Base-by-base conservation (phyloP, 2,797 vertebrate species). In the Rousettus madagascariensis region DNA sequence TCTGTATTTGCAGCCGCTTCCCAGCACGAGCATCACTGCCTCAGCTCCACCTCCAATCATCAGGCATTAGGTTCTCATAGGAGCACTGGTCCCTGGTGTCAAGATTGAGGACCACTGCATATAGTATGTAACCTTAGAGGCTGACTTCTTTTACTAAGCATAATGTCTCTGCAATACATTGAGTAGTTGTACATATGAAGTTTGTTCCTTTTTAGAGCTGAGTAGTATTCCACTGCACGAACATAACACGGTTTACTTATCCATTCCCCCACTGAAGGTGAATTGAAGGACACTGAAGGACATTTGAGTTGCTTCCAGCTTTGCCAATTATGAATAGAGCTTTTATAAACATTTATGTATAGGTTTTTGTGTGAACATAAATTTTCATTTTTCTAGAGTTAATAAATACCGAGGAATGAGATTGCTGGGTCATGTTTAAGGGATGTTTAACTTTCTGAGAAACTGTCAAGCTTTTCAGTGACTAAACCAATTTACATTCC, bases 331-430 rank as follows among this genome's bases (percentile, higher is more conserved):
- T 43, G 16, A 82, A 65, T 6, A 87, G 5, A 84, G 74, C 5
- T 49, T 82, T 68, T 74, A 89, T 28, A 36, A 75, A 90, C n/a
- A 87, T 49, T 51, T 43, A 77, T 68, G 43, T 38, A 59, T 5
- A 83, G 17, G 41, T 65, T 66, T 86, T 69, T 68, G 36, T 71
- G 19, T 86, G 53, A 94, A 63, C 20, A 20, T 26, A 83, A 72
- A 13, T 59, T 83, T 90, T 88, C 65, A 84, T 93, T 88, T 95
- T 95, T 79, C 41, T 87, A 66, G 55, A 43, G 11, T 86, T 78
- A 78, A 83, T 36, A 84, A 77, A 83, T 51, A 82, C 17, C 36
- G 46, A 69, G 30, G 38, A 71, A 41, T 55, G 8, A 69, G 36
- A 49, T 30, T 80, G 41, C 28, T 90, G 51, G 46, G 36, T 41